Evolutionary conservation across 2,888 invertebrate species (phyloP).

Genomic region (Rhagonycha lutea): DNA sequence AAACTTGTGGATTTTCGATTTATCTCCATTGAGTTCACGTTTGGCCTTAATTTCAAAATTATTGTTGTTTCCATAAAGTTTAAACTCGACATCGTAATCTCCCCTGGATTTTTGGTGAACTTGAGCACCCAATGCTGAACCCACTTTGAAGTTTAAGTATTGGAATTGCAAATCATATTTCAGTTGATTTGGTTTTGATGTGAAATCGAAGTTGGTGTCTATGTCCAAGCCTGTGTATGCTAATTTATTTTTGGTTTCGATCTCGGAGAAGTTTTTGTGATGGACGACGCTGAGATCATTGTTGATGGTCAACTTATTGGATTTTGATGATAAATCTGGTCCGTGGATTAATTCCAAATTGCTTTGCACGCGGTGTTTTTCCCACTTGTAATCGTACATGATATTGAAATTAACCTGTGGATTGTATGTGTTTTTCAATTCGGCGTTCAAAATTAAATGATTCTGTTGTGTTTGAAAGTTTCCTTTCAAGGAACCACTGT

Average conservation of each 20-base stretch:
- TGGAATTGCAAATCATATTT: conserved; percentile 61
- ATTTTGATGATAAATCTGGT: conserved; percentile 61
- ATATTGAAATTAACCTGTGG: conserved; percentile 65
- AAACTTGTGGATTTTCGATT: conserved; percentile 66
- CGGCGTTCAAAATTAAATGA: conserved; percentile 56
- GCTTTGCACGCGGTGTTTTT: conserved; percentile 34
- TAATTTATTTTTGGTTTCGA: conserved; percentile 60
- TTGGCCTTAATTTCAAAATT: conserved; percentile 60
- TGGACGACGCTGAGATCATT: conserved; percentile 35
- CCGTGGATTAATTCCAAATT: conserved; percentile 62
- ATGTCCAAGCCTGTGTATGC: conserved; percentile 61
- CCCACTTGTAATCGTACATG: conserved; percentile 56
- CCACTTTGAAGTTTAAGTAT: conserved; percentile 63
- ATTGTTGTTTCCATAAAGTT: conserved; percentile 58
- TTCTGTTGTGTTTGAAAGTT: conserved; percentile 21
- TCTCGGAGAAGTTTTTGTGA: conserved; percentile 52
- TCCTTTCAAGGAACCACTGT: conserved; percentile 57
- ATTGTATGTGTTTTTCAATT: conserved; percentile 63
- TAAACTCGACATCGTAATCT: conserved; percentile 63
- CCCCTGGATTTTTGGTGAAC: conserved; percentile 53
- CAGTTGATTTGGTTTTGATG: conserved; percentile 61
- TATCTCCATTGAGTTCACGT: conserved; percentile 61
- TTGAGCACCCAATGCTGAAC: conserved; percentile 56
- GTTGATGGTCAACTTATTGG: conserved; percentile 59
- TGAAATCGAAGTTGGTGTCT: conserved; percentile 60